Evolutionary conservation across 2,888 invertebrate species (phyloP).

Genomic region (Flexamia atlantica): DNA sequence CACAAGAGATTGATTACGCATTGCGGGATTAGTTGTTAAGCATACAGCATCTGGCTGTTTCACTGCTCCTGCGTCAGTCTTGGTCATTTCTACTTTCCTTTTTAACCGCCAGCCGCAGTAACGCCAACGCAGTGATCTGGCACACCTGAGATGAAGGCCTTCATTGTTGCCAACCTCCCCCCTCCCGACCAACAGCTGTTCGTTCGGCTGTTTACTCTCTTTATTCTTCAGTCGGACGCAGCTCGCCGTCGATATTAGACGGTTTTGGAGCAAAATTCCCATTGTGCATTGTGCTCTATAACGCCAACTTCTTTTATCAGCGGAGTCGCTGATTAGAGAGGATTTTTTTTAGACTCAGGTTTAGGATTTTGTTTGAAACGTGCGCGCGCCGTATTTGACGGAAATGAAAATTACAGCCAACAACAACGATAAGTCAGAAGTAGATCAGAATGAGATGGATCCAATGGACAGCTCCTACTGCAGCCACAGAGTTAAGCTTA

Average conservation of each 20-base stretch:
- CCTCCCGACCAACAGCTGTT: constrained; percentile 29
- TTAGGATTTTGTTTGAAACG: constrained; percentile 28
- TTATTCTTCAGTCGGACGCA: constrained; percentile 21
- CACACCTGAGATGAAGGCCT: constrained; percentile 43
- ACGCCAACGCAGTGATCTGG: constrained; percentile 15
- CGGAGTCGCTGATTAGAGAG: constrained; percentile 36
- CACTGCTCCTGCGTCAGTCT: too few relatives aligned
- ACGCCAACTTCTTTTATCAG: constrained; percentile 26
- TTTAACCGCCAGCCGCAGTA: constrained; percentile 10
- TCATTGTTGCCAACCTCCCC: constrained; percentile 36
- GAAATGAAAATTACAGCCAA: constrained; percentile 51
- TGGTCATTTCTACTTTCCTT: constrained; percentile 34
- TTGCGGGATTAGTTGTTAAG: too few relatives aligned
- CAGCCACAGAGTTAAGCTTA: constrained; percentile 26
- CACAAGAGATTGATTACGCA: too few relatives aligned
- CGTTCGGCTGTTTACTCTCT: background rate
- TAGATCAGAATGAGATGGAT: constrained; percentile 41
- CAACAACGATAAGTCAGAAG: constrained; percentile 55
- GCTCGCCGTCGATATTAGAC: background rate
- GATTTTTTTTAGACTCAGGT: background rate
- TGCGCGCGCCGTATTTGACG: background rate
- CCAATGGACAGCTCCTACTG: constrained; percentile 39
- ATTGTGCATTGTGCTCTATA: constrained; percentile 37
- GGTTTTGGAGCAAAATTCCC: constrained; percentile 35
- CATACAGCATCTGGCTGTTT: too few relatives aligned